Evolutionary conservation across 2,888 invertebrate species (phyloP).

Genomic region (Acanthoscelides obtectus): DNA sequence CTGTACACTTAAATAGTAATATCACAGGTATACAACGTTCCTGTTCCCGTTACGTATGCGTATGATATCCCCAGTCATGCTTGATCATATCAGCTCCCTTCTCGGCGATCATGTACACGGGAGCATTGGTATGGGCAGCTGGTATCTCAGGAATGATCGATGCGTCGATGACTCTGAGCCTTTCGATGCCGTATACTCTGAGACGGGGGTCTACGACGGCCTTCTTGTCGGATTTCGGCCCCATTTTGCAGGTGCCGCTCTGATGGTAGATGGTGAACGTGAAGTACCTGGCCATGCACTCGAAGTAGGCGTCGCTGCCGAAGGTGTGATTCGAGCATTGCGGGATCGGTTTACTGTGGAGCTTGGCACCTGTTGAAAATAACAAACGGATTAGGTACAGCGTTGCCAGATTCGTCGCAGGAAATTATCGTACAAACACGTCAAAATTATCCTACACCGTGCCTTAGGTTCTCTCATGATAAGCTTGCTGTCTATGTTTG

Average conservation of each 20-base stretch:
- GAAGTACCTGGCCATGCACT: conserved; percentile 62
- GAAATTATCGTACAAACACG: no score
- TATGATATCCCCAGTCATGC: conserved; percentile 45
- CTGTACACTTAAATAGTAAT: neutral
- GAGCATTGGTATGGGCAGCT: conserved; percentile 73
- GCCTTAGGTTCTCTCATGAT: no score
- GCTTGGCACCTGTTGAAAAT: conserved; percentile 50
- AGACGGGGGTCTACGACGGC: conserved; percentile 63
- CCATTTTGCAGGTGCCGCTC: conserved; percentile 65
- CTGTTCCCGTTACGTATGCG: neutral
- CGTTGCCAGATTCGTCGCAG: no score
- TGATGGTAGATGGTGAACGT: conserved; percentile 69
- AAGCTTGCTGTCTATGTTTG: no score
- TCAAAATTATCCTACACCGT: no score
- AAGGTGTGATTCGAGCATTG: conserved; percentile 56
- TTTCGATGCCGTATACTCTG: conserved; percentile 61
- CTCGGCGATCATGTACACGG: conserved; percentile 77
- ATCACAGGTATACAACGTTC: neutral
- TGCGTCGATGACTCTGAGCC: conserved; percentile 71
- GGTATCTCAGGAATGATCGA: conserved; percentile 76
- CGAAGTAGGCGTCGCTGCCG: conserved; percentile 65
- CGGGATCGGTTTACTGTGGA: conserved; percentile 58
- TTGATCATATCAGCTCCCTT: conserved; percentile 71
- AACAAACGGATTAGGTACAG: no score
- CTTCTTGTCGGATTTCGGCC: conserved; percentile 51